Conservation (phyloP, 2,113 vertebrate species). For the Grus americana region DNA sequence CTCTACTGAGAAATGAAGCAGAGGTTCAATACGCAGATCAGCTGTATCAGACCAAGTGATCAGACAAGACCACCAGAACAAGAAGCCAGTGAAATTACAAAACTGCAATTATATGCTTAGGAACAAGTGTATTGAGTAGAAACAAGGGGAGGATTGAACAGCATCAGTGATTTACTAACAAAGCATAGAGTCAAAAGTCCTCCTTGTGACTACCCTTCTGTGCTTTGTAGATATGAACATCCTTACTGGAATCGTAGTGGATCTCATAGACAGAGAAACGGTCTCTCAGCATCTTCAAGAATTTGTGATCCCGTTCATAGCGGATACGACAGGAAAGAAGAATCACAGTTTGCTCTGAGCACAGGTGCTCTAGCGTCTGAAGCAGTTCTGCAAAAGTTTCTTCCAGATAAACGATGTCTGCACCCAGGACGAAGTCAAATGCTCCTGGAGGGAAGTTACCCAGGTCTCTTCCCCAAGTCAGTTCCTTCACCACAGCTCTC, state of each 20-base stretch:
- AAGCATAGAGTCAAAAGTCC: constrained; percentile 72
- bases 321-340: constrained; percentile 91
- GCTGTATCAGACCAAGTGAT: not conserved
- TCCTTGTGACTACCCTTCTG: constrained; percentile 58
- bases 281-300: constrained; percentile 82
- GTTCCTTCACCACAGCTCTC: constrained; percentile 81
- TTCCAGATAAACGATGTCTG: constrained; percentile 94
- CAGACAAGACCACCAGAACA: not conserved
- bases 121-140: not conserved
- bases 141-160: not conserved
- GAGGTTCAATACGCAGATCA: not conserved
- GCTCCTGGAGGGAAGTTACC: constrained; percentile 76
- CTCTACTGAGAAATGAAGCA: not conserved
- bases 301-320: constrained; percentile 88
- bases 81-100: not conserved
- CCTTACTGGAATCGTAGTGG: constrained; percentile 83
- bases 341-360: constrained; percentile 75
- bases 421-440: constrained; percentile 89
- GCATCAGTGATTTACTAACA: not conserved
- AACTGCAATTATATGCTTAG: not conserved
- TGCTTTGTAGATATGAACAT: constrained; percentile 88
- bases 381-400: constrained; percentile 89
- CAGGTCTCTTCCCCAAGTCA: constrained; percentile 89
- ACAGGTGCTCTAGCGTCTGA: constrained; percentile 85
- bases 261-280: constrained; percentile 81